Conservation (phyloP, 2,113 vertebrate species). For the Rynchops niger region DNA sequence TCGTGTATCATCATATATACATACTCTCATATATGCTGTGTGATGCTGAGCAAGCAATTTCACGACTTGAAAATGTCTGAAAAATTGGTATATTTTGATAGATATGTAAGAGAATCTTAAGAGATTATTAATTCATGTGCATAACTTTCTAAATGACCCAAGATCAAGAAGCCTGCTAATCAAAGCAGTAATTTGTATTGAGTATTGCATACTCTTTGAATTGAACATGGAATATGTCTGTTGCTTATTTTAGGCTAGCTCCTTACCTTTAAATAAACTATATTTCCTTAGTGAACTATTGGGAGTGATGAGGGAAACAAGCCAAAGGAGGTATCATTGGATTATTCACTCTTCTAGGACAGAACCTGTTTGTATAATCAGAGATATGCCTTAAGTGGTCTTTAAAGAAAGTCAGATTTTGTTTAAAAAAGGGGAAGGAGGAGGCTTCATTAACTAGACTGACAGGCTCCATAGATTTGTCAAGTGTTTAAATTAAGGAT, state of each 20-base stretch:
- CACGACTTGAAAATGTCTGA: background rate
- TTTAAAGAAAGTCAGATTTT: conserved; percentile 75
- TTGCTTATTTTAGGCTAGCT: background rate
- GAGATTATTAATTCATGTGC: background rate
- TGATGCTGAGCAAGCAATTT: background rate
- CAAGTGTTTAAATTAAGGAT: conserved; percentile 84
- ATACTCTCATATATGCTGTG: background rate
- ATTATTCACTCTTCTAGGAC: conserved; percentile 60
- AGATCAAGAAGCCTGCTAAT: background rate
- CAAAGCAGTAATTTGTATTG: background rate
- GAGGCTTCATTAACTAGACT: conserved; percentile 78
- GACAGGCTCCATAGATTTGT: conserved; percentile 80
- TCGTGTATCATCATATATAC: rapidly evolving
- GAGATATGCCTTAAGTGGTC: conserved; percentile 73
- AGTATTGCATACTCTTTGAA: background rate
- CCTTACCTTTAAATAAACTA: background rate
- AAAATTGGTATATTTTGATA: background rate
- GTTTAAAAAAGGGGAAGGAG: conserved; percentile 69
- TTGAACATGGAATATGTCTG: background rate
- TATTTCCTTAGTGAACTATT: background rate
- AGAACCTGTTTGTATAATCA: conserved; percentile 74
- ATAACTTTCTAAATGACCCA: background rate
- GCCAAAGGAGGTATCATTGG: conserved; percentile 38
- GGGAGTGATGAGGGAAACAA: background rate
- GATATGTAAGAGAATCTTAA: background rate